A percentile compares a stretch with the other conserved stretches of the same genome.
These are phyloP conservation scores for Labrus mixtus DNA, from an alignment of 2,113 vertebrate species.

Conservation along the genomic window DNA sequence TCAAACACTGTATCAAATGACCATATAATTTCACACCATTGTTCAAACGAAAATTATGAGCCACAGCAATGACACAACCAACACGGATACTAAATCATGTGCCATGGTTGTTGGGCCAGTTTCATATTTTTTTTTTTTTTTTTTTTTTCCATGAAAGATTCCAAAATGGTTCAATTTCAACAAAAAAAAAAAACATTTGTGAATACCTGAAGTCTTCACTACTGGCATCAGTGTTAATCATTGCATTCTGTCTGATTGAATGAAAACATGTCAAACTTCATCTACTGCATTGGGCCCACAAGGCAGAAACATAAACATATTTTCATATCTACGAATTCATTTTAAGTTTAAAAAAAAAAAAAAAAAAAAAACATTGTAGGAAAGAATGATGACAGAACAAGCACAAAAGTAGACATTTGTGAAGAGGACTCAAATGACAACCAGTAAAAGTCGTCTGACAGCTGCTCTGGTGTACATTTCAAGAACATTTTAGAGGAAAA, in stretches of 20 bases:
- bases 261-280: background rate
- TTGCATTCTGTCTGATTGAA: background rate
- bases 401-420: constrained; percentile 24
- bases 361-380: constrained; percentile 1
- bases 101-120: background rate
- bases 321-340: constrained; percentile 5
- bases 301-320: constrained; percentile 8
- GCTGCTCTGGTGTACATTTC: constrained; percentile 59
- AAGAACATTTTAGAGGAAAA: constrained; percentile 31
- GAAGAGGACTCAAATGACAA: constrained; percentile 22
- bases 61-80: background rate
- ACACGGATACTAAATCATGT: background rate
- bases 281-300: constrained; percentile 5
- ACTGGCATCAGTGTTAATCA: background rate
- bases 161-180: background rate
- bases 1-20: background rate
- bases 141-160: too few species aligned
- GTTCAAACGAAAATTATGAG: background rate
- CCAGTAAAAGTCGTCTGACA: constrained; percentile 39
- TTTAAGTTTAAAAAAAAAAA: constrained; percentile 3
- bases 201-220: background rate
- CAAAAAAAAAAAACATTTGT: too few species aligned
- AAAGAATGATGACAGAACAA: constrained; percentile 18
- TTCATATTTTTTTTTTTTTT: too few species aligned
- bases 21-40: background rate